Evolutionary conservation across 2,888 invertebrate species (phyloP).

Genomic region (Achlya flavicornis): DNA sequence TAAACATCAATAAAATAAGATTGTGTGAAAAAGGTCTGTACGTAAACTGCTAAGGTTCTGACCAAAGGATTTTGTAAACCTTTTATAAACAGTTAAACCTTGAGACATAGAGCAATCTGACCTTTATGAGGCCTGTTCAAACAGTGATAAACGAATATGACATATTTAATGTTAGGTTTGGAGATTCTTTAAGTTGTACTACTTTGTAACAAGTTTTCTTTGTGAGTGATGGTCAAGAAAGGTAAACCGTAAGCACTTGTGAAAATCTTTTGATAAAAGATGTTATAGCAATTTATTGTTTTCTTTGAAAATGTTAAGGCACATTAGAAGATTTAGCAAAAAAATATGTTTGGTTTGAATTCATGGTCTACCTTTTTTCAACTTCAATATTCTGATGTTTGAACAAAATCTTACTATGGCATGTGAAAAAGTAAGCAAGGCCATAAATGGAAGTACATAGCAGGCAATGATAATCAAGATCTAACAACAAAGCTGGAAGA

Average conservation of each 20-base stretch:
- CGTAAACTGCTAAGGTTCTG: slow-evolving; percentile 13
- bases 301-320: no score
- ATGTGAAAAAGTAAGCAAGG: no score
- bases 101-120: slow-evolving; percentile 35
- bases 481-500: no score
- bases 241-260: background rate
- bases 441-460: no score
- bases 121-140: slow-evolving; percentile 59
- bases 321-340: no score
- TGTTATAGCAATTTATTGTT: no score
- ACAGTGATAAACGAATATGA: slow-evolving; percentile 63
- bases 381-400: no score
- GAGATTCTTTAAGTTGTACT: slow-evolving; percentile 41
- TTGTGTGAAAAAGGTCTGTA: background rate
- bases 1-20: background rate
- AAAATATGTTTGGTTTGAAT: no score
- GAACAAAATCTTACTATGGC: no score
- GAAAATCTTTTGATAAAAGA: background rate
- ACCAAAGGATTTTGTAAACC: slow-evolving; percentile 33
- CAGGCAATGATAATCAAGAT: no score
- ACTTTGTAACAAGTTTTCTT: slow-evolving; percentile 27
- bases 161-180: slow-evolving; percentile 39
- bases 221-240: slow-evolving; percentile 8
- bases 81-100: slow-evolving; percentile 42
- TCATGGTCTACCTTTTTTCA: no score